Conservation (phyloP, 2,888 invertebrate genomes). For the Leptinotarsa tumamoca region DNA sequence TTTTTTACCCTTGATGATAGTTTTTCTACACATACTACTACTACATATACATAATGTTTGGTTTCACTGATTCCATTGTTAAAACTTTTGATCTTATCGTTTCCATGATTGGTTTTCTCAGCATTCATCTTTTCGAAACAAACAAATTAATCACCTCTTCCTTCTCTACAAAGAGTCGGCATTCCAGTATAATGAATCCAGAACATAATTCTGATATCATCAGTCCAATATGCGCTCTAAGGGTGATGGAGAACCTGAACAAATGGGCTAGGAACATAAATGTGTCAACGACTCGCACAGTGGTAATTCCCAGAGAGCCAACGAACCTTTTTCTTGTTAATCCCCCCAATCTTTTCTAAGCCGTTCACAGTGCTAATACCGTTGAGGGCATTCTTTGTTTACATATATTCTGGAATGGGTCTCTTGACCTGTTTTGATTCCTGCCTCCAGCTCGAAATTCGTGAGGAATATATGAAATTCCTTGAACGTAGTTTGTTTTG, state of each 20-base stretch:
- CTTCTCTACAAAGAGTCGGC: not conserved
- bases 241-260: conserved; percentile 8
- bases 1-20: too few species aligned
- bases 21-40: too few species aligned
- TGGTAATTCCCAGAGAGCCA: conserved; percentile 9
- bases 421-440: not conserved
- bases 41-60: not conserved
- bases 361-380: conserved; percentile 16
- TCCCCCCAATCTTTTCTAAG: not conserved
- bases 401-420: not conserved
- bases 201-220: conserved; percentile 5
- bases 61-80: not conserved
- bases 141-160: not conserved
- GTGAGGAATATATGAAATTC: too few species aligned
- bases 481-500: too few species aligned
- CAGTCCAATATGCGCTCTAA: not conserved
- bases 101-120: not conserved
- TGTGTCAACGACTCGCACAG: conserved; percentile 8
- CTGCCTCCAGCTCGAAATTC: not conserved
- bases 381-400: not conserved
- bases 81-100: not conserved
- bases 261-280: conserved; percentile 16
- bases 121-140: not conserved
- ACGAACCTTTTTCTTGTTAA: conserved; percentile 23
- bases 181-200: not conserved